Evolutionary conservation across 1,140 invertebrate genomes (phyloP), one percentile per base, ranked within the genome.

Genomic region (Diorhabda sublineata): DNA sequence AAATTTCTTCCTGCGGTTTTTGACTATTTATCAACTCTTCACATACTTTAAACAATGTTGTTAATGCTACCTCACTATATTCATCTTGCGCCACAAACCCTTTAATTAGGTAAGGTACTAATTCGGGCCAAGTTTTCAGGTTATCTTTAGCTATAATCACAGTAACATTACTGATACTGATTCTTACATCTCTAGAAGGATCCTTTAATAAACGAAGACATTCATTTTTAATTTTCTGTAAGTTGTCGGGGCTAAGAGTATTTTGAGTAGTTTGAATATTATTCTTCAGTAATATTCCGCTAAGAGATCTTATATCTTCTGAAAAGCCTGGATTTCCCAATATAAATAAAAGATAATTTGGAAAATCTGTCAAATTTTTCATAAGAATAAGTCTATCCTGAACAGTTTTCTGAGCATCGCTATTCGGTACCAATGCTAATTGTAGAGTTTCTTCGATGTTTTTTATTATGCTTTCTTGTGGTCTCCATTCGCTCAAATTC

Each of bases 281-380:
- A 69, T 81, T 81, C 71, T 81, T 81, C 52, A 81, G 62, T 58
- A 81, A 72, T 41, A 81, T 75, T 9, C 74, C 79, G 64, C 76
- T 77, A 6, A 81, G 72, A 26, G 76, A 71, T 61, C 79, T 68
- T 11, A 78, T 75, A 60, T 78, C 76, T 60, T 80, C 79, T 8
- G 75, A 69, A 69, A 73, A 81, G 11, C 73, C 66, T 5, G 70
- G 61, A 57, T 78, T 76, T 42, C 74, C 72, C 26, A 79, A 70
- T 42, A 81, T 77, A 61, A 74, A 77, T 43, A 81, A 69, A 4
- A 81, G 67, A 69, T 81, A 81, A 66, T 76, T 77, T 44, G 73
- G 71, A 63, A 81, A 78, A 68, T 81, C 77, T 57, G 77, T 72
- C 60, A 79, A 72, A 62, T 74, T 76, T 69, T 80, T 74, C 56